phyloP scores from a whole-genome alignment of 2,888 invertebrate species.

The Brachynemurus nebulosus region DNA sequence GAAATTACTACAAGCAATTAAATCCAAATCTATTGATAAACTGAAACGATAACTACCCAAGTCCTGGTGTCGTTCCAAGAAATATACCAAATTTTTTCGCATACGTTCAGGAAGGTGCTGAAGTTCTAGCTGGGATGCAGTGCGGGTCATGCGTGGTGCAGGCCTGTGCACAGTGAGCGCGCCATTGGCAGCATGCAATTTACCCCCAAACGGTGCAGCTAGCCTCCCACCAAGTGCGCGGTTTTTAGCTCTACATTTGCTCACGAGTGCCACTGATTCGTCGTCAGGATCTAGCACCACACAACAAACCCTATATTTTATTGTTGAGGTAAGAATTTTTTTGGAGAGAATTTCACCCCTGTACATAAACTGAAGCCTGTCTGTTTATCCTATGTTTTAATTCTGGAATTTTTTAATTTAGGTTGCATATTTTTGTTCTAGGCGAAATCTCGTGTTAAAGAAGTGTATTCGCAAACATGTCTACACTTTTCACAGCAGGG shows the following conservation, averaged over 20 bases:
- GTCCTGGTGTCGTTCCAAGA: too few species aligned
- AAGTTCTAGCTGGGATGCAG: conserved; percentile 33
- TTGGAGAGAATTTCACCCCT: not conserved
- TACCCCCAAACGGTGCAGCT: conserved; percentile 32
- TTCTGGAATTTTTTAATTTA: conserved; percentile 2
- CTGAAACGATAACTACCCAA: too few species aligned
- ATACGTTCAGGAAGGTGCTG: conserved; percentile 22
- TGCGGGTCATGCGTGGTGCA: conserved; percentile 38
- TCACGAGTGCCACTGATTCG: conserved; percentile 37
- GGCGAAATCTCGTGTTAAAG: conserved; percentile 73
- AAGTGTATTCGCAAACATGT: conserved; percentile 68
- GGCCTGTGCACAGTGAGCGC: conserved; percentile 71
- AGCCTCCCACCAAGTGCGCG: conserved; percentile 45
- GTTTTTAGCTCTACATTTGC: conserved; percentile 49
- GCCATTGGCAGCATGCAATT: conserved; percentile 65
- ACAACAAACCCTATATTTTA: conserved; percentile 41
- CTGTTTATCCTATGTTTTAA: not conserved
- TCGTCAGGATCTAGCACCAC: conserved; percentile 31
- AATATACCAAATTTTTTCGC: too few species aligned
- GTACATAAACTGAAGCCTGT: too few species aligned
- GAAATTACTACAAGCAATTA: too few species aligned
- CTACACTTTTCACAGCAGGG: conserved; percentile 67
- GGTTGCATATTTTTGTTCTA: conserved; percentile 33
- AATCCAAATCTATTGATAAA: too few species aligned
- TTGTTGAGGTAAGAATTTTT: conserved; percentile 27